Conservation (phyloP, 2,113 vertebrate species). For the Micronycteris hirsuta region DNA sequence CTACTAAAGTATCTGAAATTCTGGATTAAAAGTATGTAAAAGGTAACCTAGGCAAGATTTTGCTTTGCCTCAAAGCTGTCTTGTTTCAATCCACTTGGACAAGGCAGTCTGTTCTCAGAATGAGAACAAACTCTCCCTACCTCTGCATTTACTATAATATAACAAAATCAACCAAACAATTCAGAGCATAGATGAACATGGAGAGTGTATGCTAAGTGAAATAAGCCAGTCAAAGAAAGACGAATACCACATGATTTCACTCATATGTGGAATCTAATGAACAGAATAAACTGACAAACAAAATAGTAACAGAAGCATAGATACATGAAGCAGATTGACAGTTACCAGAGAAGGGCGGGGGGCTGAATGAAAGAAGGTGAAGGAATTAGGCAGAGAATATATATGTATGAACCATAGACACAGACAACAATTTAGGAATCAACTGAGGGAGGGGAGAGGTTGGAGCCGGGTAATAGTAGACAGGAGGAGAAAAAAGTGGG, state of each 20-base stretch:
- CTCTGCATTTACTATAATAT: constrained; percentile 33
- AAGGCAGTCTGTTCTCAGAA: constrained; percentile 8
- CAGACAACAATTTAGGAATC: not conserved
- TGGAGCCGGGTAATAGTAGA: not conserved
- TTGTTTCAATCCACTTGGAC: constrained; percentile 38
- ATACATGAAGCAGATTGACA: not conserved
- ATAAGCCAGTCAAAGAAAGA: not conserved
- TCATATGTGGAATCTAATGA: not conserved
- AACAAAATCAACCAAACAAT: not conserved
- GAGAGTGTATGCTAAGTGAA: not conserved
- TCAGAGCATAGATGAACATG: not conserved
- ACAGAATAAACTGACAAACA: not conserved
- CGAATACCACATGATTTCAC: not conserved
- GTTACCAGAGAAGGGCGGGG: not conserved
- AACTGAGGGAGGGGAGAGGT: not conserved
- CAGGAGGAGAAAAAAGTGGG: not conserved
- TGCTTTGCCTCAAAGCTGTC: not conserved
- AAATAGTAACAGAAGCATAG: not conserved
- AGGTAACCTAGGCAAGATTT: not conserved
- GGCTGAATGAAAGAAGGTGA: not conserved
- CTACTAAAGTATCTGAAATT: not conserved
- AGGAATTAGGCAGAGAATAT: not conserved
- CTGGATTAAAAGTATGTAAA: not conserved
- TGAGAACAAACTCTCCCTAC: constrained; percentile 7
- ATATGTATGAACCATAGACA: not conserved